Base-by-base conservation (phyloP, 1,140 invertebrate genomes). In the Leptoteleia sp. region DNA sequence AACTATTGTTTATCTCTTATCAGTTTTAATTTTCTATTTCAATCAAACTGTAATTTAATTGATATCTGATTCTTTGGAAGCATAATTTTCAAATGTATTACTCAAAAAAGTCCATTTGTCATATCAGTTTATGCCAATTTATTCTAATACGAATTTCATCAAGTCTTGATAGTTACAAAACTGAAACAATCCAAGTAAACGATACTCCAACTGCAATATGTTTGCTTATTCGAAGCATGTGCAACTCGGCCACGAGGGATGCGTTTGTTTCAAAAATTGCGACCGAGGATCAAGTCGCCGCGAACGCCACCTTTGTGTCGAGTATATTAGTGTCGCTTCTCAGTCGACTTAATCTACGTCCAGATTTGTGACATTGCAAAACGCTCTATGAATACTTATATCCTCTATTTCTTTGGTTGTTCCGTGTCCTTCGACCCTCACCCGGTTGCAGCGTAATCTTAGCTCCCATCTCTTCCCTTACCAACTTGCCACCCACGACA, bases 321-420 rank as follows among this genome's bases (percentile, higher is more conserved):
- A 65, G 62, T 82, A 76, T 76, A 82, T 80, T 82, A 81, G 77
- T 52, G 70, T 79, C 64, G 59, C 61, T 62, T 61, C 48, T 35
- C 68, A 45, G 54, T 71, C 64, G 65, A 75, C 79, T 76, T 79
- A 81, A 83, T 82, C 80, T 61, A 77, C 70, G 76, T 79, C 76
- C 65, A 78, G 76, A 81, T 83, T 79, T 83, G 62, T 79, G 80
- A 83, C 80, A 72, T 83, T 80, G 79, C 76, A 80, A 83, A 81
- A 79, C 81, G 80, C 59, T 68, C 77, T 67, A 78, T 80, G 81
- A 83, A 83, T 83, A 83, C 81, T 81, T 78, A 80, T 80, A 61
- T 40, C 22, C 42, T 62, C 50, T 48, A 72, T 75, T 78, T 61
- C 59, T 42, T 65, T 11, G 22, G 61, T 65, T 64, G 35, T 65